Percentiles rank a stretch among this genome's conserved stretches.
These are phyloP conservation scores for Delichon dasypus DNA, from an alignment of 2,797 vertebrate species.

Conservation along the genomic window DNA sequence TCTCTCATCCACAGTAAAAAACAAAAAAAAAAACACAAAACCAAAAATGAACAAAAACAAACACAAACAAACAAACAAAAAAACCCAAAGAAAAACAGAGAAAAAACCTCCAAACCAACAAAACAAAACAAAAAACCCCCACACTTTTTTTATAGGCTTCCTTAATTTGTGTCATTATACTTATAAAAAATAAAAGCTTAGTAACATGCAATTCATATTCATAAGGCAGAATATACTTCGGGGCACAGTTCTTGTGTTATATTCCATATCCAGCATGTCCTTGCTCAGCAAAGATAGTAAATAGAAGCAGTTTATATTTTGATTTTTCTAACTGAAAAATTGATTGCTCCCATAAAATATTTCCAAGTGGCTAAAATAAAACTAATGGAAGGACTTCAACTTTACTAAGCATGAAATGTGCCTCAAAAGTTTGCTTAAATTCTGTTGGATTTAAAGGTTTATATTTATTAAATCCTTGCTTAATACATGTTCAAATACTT, in stretches of 20 bases:
- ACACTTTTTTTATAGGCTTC: not conserved
- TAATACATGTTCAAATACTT: not conserved
- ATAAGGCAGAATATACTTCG: not conserved
- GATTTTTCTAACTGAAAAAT: not conserved
- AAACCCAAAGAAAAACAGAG: too few relatives aligned
- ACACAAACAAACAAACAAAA: too few relatives aligned
- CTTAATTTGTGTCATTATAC: not conserved
- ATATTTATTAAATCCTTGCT: not conserved
- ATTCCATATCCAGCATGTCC: not conserved
- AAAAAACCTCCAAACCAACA: too few relatives aligned
- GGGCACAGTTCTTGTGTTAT: not conserved
- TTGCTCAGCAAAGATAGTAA: not conserved
- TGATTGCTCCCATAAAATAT: not conserved
- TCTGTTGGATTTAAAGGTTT: not conserved
- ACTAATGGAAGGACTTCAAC: not conserved
- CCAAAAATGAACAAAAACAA: too few relatives aligned
- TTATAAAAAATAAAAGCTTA: not conserved
- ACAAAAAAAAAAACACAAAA: too few relatives aligned
- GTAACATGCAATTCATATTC: not conserved
- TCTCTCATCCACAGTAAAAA: not conserved
- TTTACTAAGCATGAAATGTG: not conserved
- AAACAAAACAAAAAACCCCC: not conserved
- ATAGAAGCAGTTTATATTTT: not conserved
- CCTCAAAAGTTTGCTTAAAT: not conserved
- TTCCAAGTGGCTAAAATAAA: not conserved